These are phyloP conservation scores for Pseudobourletiella spinata DNA, from an alignment of 1,140 invertebrate species.

Conservation along the genomic window DNA sequence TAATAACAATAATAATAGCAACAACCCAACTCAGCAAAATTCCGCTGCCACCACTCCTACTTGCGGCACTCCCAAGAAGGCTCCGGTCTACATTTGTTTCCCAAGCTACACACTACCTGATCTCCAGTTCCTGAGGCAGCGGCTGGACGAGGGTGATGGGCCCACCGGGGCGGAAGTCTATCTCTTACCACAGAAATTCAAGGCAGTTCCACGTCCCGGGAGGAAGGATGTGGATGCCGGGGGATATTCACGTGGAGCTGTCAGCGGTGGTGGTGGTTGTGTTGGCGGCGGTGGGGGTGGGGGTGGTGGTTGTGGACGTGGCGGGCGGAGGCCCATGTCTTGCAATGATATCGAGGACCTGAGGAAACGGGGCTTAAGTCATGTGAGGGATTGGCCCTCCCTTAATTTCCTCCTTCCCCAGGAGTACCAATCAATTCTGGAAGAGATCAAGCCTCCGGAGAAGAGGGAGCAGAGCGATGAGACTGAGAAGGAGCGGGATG, in stretches of 20 bases:
- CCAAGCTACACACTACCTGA: slow-evolving; percentile 85
- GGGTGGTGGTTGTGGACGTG: slow-evolving; percentile 18
- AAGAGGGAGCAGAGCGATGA: slow-evolving; percentile 37
- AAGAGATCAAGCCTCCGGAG: slow-evolving; percentile 44
- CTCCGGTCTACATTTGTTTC: slow-evolving; percentile 77
- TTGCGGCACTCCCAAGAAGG: slow-evolving; percentile 3
- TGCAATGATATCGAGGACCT: slow-evolving; percentile 72
- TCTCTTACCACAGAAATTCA: slow-evolving; percentile 47
- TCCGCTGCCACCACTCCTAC: background rate
- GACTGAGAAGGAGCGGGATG: slow-evolving; percentile 28
- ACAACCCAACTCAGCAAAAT: too few relatives aligned
- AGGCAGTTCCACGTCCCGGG: slow-evolving; percentile 34
- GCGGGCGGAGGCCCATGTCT: slow-evolving; percentile 57
- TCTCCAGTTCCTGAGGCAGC: slow-evolving; percentile 60
- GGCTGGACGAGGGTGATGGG: background rate
- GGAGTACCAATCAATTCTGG: slow-evolving; percentile 65
- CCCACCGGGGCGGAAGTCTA: slow-evolving; percentile 45
- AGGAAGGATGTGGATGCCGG: background rate
- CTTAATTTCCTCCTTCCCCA: slow-evolving; percentile 71
- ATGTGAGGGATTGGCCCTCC: slow-evolving; percentile 84
- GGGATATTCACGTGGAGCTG: background rate
- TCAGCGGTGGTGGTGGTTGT: too few relatives aligned
- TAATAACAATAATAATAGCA: too few relatives aligned
- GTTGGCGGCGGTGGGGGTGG: background rate
- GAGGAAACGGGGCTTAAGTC: slow-evolving; percentile 65